Base-by-base conservation (phyloP, 2,113 vertebrate genomes). In the Indicator indicator region DNA sequence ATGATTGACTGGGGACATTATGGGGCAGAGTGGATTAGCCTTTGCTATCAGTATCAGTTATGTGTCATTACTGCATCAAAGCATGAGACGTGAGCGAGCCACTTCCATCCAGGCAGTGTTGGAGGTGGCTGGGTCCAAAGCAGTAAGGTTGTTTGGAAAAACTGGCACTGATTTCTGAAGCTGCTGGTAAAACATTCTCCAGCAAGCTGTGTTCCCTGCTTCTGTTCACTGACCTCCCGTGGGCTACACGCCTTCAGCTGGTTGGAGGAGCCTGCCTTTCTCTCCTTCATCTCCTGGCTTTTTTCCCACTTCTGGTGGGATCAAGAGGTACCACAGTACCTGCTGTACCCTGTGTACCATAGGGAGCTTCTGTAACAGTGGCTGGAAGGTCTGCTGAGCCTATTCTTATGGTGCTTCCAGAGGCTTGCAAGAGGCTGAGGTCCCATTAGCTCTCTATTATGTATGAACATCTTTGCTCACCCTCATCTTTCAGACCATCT, bases 1-100 rank as follows among this genome's bases (percentile, higher is more conserved):
- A 2, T 94, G 96, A 97, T 94, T 94, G 94, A 96, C 93, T 91
- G 94, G 82, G 69, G 84, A 88, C 93, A 95, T 94, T 91, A 95
- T 1, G 16, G 88, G 75, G 68, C 91, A 87, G 95, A 89, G 84
- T 71, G 79, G 91, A 94, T 97, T 95, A 95, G 89, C 94, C 65
- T 88, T 93, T 83, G 88, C 89, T 93, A 96, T 89, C 87, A 88
- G 89, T 72, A 93, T 91, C 91, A 69, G 85, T 93, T 88, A 78
- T n/a, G 73, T 86, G 93, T 90, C 89, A 83, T 91, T 89, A 91
- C 62, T 3, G 13, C 91, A 89, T 83, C 91, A 77, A 91, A 94
- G 84, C 88, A 54, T 33, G 89, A 71, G 82, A 18, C 18, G 0
- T 23, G 48, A 40, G 60, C 5, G 28, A 92, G 71, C 71, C 3